Base-by-base conservation (phyloP, 2,888 invertebrate species). In the Troides oblongomaculatus region DNA sequence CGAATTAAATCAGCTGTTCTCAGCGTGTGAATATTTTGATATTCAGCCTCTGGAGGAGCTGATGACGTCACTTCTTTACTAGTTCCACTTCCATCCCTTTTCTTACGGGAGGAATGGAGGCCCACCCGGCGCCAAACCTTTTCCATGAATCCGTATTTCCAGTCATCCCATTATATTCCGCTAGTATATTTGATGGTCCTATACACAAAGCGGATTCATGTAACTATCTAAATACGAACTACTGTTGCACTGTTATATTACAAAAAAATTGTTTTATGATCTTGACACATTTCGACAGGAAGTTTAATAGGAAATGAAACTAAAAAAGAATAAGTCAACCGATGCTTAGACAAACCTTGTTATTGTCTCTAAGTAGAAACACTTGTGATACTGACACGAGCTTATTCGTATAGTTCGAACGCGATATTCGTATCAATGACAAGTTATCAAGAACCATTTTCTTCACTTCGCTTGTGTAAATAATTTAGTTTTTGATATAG, bases 101-200 rank as follows among this genome's bases (percentile, higher is more conserved):
- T 93, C 86, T 92, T 92, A 69, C 93, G 93, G 86, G 93, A 92
- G 89, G 93, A 93, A 89, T 93, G 93, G 87, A 93, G 93, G 84
- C 93, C 93, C 77, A 93, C 93, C 76, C 92, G 87, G 85, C 92
- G 91, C 93, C 93, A 93, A 90, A 93, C 92, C 86, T 93, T 93
- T 92, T 93, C 93, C 93, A 93, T 89, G 85, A 87, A 86, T 92
- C 88, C 81, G 81, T 88, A 82, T 90, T 89, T 85, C 80, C 81
- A 88, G 87, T 92, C 92, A 92, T 92, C 92, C 92, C 92, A 92
- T 92, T 83, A 80, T 88, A 84, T 85, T 85, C 80, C 69, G 70
- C 69, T 71, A 67, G 66, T 71, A 64, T 62, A 72, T 63, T 70
- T 59, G 67, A 71, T 74, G 62, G 68, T 72, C 67, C 74, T 70